A percentile compares a stretch with the other conserved stretches of the same genome.
phyloP scores from a whole-genome alignment of 2,797 vertebrate species.

The Galaxias olidus region DNA sequence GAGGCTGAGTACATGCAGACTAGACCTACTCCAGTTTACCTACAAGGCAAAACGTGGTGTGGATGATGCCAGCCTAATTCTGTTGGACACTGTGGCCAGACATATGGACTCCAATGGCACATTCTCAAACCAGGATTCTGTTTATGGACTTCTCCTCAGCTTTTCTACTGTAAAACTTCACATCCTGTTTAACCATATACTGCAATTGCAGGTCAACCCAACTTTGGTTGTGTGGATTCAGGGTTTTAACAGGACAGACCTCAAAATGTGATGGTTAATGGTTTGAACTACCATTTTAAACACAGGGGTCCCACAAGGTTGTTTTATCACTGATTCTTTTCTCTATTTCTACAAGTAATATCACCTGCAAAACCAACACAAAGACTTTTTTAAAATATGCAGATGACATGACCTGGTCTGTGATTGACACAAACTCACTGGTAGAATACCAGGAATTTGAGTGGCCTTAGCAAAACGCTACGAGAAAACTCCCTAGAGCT shows the following conservation, averaged over 20 bases:
- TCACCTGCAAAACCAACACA: conserved; percentile 3
- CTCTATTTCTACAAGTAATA: conserved; percentile 16
- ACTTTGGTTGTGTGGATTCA: no score
- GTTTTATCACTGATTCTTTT: conserved; percentile 20
- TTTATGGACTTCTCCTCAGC: neutral
- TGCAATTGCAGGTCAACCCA: no score
- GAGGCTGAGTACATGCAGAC: no score
- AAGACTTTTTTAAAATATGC: neutral
- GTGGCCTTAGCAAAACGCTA: neutral
- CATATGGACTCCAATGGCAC: neutral
- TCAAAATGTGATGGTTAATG: conserved; percentile 8
- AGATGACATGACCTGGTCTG: conserved; percentile 3
- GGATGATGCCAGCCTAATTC: conserved; percentile 7
- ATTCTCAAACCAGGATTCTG: no score
- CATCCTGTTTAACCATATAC: no score
- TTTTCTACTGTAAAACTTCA: no score
- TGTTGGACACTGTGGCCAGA: neutral
- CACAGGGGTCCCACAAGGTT: conserved; percentile 20
- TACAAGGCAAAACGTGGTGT: conserved; percentile 5
- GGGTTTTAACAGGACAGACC: conserved; percentile 10
- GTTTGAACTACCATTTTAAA: conserved; percentile 18
- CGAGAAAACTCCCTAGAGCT: neutral
- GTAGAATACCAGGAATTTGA: neutral
- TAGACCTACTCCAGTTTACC: conserved; percentile 10
- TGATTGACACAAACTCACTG: neutral